phyloP scores from a whole-genome alignment of 2,797 vertebrate species.

The Enteromius fasciolatus region DNA sequence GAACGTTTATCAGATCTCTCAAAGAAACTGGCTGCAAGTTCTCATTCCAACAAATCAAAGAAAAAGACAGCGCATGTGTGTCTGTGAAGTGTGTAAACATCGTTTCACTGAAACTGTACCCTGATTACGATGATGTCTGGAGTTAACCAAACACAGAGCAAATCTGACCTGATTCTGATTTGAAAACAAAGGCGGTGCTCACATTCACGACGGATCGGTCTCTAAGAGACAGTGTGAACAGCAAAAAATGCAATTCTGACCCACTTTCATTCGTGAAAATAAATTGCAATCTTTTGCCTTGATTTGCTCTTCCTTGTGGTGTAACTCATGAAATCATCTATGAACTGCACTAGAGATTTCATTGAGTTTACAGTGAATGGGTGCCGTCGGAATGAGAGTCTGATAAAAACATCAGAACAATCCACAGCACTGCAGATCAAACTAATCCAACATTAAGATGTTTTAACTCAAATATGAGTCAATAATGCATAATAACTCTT shows the following conservation, averaged over 20 bases:
- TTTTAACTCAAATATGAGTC: neutral
- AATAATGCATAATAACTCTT: neutral
- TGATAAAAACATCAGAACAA: neutral
- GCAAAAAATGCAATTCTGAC: neutral
- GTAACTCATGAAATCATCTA: neutral
- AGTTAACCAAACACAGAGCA: conserved; percentile 8
- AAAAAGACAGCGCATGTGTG: neutral
- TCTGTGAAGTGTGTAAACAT: conserved; percentile 1
- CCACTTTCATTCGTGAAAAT: neutral
- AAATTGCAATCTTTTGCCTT: neutral
- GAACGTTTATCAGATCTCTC: neutral
- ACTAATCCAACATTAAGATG: neutral
- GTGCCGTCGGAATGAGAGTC: neutral
- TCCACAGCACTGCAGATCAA: neutral
- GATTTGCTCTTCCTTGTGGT: neutral
- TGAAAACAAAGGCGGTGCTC: neutral
- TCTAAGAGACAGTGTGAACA: neutral
- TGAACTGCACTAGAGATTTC: neutral
- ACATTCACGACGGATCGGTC: neutral
- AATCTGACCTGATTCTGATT: neutral
- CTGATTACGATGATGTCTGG: neutral
- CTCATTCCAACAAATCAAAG: neutral
- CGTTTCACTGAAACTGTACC: neutral
- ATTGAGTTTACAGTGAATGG: neutral
- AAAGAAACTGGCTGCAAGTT: neutral